These are phyloP conservation scores for Scaptomyza cyrtandrae DNA, from an alignment of 2,888 invertebrate genomes.

Conservation along the genomic window DNA sequence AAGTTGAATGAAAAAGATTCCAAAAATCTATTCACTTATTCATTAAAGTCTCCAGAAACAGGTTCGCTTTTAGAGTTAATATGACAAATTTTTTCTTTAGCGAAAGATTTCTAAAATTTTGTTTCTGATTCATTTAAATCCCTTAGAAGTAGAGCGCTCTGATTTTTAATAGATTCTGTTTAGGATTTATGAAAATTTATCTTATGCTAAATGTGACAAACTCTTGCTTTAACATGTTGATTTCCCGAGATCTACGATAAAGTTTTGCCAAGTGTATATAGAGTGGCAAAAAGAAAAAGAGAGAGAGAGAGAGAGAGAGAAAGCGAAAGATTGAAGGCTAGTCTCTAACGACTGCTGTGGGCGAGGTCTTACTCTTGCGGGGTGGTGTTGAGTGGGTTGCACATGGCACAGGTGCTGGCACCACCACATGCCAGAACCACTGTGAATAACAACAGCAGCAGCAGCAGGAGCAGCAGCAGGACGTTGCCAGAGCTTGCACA, in stretches of 20 bases:
- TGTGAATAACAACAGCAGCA: slow-evolving; percentile 24
- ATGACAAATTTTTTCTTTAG: too few species aligned
- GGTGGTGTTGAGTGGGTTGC: slow-evolving; percentile 1
- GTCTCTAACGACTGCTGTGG: slow-evolving; percentile 20
- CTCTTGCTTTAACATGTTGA: background rate
- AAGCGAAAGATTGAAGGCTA: background rate
- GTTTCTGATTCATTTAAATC: background rate
- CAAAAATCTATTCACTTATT: background rate
- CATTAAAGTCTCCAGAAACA: background rate
- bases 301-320: background rate
- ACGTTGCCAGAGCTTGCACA: slow-evolving; percentile 68
- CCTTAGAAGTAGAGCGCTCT: background rate
- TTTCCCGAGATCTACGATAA: background rate
- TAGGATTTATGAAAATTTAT: background rate
- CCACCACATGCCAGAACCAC: slow-evolving; percentile 22
- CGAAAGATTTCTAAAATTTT: background rate
- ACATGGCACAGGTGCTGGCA: slow-evolving; percentile 46
- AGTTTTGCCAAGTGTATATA: slow-evolving; percentile 5
- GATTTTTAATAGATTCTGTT: background rate
- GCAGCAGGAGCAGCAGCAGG: background rate
- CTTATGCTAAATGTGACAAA: background rate
- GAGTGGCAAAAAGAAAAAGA: too few species aligned
- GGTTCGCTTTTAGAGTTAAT: too few species aligned
- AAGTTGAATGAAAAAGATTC: background rate
- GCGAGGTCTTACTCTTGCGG: background rate